Evolutionary conservation across 2,888 invertebrate genomes (phyloP), one percentile per base, ranked within the genome.

Genomic region (Troides aeacus): DNA sequence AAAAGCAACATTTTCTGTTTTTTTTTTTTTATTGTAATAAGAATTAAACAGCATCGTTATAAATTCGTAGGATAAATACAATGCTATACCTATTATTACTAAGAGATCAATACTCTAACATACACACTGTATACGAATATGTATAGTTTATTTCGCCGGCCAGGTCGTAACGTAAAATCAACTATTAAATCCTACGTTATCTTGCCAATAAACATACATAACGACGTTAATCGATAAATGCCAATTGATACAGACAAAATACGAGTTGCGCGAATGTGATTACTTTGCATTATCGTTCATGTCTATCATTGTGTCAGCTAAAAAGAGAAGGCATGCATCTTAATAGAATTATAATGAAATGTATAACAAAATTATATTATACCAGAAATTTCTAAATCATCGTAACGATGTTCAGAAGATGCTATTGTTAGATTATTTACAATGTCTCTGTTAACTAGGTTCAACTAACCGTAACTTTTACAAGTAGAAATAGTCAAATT

Each of bases 191-290:
- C 69, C 61, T 56, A 18, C 50, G 62, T 62, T 66, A 69, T 69
- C 69, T 58, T 42, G 53, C 21, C 65, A 66, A 69, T 66, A 69
- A 69, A 69, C 66, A 69, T 66, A 68, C 42, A 66, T 65, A 62
- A 66, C 62, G 69, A 69, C 66, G 60, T 70, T 66, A 70, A 70
- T 70, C 70, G 70, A 66, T 70, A 66, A 69, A 66, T 56, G 60
- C 60, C 63, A 60, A 66, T 66, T 66, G 66, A 66, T 66, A 70
- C 23, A 60, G 63, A 70, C 66, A 66, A 70, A 70, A 66, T 63
- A 70, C 53, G 59, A 56, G 62, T 50, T 66, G 50, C 23, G 50
- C 39, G 60, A 50, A 30, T 65, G 39, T 66, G 66, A 70, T 70
- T 62, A 66, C 24, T 61, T 50, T n/a, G 10, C 24, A n/a, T 36